These are phyloP conservation scores for Saguinus midas DNA, from an alignment of 2,113 vertebrate species.

Conservation along the genomic window DNA sequence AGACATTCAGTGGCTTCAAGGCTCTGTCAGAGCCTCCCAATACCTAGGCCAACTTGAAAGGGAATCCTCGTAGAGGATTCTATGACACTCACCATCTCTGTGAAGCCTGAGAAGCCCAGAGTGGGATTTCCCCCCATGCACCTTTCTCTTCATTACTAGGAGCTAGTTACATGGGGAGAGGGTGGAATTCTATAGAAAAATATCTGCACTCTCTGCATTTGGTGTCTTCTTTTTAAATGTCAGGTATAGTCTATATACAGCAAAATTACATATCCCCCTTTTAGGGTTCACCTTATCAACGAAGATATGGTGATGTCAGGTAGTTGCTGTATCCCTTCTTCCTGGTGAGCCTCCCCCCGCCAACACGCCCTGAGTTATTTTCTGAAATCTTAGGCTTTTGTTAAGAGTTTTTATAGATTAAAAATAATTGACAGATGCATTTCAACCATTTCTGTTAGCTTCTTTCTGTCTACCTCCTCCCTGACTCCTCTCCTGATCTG, in stretches of 20 bases:
- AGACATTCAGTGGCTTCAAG: not conserved
- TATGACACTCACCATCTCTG: not conserved
- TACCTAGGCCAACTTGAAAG: not conserved
- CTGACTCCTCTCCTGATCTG: not conserved
- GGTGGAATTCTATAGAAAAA: not conserved
- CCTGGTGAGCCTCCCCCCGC: not conserved
- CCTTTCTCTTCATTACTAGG: not conserved
- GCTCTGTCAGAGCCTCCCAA: not conserved
- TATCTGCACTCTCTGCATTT: not conserved
- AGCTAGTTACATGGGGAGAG: not conserved
- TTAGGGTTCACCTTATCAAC: not conserved
- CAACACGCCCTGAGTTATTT: not conserved
- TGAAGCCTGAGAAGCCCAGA: not conserved
- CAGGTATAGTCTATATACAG: not conserved
- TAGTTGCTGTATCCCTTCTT: not conserved
- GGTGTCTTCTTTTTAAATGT: not conserved
- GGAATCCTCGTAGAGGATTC: not conserved
- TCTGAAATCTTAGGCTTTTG: not conserved
- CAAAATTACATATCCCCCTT: not conserved
- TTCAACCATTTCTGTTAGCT: not conserved
- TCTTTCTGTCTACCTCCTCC: not conserved
- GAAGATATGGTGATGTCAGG: fast-evolving
- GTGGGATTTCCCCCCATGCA: not conserved
- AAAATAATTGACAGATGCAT: not conserved
- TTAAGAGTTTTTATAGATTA: not conserved